phyloP scores from a whole-genome alignment of 2,888 invertebrate species.

The Drosophila anomelani region DNA sequence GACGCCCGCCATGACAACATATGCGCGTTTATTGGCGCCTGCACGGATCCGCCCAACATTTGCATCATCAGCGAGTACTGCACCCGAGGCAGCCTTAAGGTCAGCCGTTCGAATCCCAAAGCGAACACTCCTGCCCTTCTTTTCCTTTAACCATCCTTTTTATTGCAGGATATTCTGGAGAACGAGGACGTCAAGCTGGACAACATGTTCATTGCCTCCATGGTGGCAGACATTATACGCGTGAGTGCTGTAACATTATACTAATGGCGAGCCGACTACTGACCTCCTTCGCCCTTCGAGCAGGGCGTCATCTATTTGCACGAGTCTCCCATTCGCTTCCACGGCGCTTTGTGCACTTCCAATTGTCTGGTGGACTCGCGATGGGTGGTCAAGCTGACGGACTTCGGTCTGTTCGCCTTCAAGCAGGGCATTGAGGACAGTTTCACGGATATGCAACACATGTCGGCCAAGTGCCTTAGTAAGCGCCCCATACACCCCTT shows the following conservation, averaged over 20 bases:
- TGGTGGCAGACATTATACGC: conserved; percentile 96
- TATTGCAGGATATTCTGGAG: conserved; percentile 93
- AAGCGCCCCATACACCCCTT: conserved; percentile 76
- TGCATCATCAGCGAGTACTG: conserved; percentile 96
- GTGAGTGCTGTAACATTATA: conserved; percentile 87
- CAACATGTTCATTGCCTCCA: conserved; percentile 97
- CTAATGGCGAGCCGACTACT: conserved; percentile 58
- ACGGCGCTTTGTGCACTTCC: conserved; percentile 94
- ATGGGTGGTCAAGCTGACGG: conserved; percentile 97
- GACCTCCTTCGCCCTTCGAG: conserved; percentile 32
- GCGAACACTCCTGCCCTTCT: background rate
- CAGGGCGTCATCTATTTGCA: conserved; percentile 96
- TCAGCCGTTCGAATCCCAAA: conserved; percentile 81
- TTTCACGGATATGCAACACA: conserved; percentile 87
- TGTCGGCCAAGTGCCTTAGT: conserved; percentile 89
- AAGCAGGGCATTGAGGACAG: conserved; percentile 89
- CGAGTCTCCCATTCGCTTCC: conserved; percentile 93
- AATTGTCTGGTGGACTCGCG: conserved; percentile 97
- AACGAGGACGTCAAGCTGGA: conserved; percentile 98
- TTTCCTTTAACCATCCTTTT: background rate
- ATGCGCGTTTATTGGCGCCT: conserved; percentile 96
- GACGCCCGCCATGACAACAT: conserved; percentile 96
- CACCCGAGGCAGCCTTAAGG: conserved; percentile 95
- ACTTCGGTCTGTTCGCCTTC: conserved; percentile 95
- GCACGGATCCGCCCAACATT: conserved; percentile 95